Percentiles rank a stretch among this genome's conserved stretches.
Conservation (phyloP, 2,797 vertebrate species). For the Pantherophis alleghaniensis region DNA sequence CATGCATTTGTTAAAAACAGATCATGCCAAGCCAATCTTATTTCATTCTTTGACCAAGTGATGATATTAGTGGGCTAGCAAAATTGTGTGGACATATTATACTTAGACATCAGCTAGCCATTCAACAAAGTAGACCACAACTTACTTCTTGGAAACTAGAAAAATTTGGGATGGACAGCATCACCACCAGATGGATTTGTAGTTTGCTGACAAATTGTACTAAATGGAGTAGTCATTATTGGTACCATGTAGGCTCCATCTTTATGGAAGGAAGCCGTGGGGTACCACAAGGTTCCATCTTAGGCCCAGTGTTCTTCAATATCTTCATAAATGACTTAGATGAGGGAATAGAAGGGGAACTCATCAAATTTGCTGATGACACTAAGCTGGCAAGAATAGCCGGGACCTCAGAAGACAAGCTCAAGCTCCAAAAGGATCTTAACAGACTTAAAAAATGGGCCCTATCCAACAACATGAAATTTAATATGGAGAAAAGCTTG, state of each 20-base stretch:
- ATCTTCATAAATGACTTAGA: background rate
- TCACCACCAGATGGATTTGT: background rate
- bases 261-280: background rate
- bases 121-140: background rate
- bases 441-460: too few species aligned
- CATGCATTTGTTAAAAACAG: background rate
- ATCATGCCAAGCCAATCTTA: background rate
- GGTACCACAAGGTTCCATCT: background rate
- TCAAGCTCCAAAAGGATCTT: too few species aligned
- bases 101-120: background rate
- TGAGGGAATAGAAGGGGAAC: background rate
- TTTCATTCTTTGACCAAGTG: background rate
- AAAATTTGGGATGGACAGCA: background rate
- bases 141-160: background rate
- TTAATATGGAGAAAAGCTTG: too few species aligned
- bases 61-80: background rate
- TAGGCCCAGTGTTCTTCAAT: background rate
- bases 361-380: background rate
- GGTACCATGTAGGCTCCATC: background rate
- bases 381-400: background rate
- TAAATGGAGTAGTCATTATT: too few species aligned
- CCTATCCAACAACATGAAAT: too few species aligned
- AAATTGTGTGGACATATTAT: background rate
- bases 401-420: background rate
- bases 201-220: background rate